Base-by-base conservation (phyloP, 2,113 vertebrate species). In the Nothobranchius kuhntae region DNA sequence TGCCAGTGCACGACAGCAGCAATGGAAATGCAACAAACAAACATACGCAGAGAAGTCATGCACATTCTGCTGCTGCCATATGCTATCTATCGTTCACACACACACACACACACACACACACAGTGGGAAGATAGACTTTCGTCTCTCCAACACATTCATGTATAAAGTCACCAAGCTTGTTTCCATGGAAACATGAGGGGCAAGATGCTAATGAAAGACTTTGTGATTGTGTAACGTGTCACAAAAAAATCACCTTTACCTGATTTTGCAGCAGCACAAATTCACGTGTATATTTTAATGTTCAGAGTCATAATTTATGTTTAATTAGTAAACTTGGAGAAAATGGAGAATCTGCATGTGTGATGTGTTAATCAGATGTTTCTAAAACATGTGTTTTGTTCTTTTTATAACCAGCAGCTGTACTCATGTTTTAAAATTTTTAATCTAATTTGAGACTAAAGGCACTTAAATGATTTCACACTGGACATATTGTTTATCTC, bases 101-200 rank as follows among this genome's bases (percentile, higher is more conserved):
- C 47, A 44, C 36, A 2, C 17, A 36, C 48, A 68, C 38, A 40
- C 38, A 40, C 38, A 40, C 42, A 44, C 36, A 2, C 17, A 36
- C 45, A 71, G 65, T 62, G 68, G 79, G 70, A 71, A 64, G 66
- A 73, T 54, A 71, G 73, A 65, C 68, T 65, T 59, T 72, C 65
- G 56, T 79, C 68, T 63, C 60, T 63, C 57, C 53, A 52, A 75
- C 57, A 76, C 72, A 44, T 77, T 74, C 67, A 71, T 65, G 71
- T 75, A 75, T 82, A 82, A 73, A 66, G 72, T 65, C 21, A 61
- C 76, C 73, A 58, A 81, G 80, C 85, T 78, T 87, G 88, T 90
- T 90, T 86, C 86, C 86, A 90, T 90, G 86, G 88, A 68, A 82
- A 90, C 85, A 54, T 24, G 54, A 68, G 59, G 71, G 69, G 68